These are phyloP conservation scores for Spialia ferax DNA, from an alignment of 2,888 invertebrate genomes.

Conservation along the genomic window DNA sequence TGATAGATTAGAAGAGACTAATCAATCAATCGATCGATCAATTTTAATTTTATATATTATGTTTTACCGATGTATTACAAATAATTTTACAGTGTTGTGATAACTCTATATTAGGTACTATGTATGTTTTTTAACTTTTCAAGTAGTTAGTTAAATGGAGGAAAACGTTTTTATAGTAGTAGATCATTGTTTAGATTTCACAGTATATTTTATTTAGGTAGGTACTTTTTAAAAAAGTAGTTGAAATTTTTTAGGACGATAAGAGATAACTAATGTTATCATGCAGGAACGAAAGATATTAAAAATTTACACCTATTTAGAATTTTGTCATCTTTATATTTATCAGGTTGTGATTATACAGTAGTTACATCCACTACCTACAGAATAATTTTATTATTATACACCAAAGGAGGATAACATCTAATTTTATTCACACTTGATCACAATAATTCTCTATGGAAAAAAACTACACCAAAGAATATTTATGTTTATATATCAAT, in stretches of 20 bases:
- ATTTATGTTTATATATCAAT: conserved; percentile 58
- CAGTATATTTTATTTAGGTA: not conserved
- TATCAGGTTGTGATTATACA: conserved; percentile 13
- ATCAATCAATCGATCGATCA: too few relatives aligned
- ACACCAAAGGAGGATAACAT: conserved; percentile 27
- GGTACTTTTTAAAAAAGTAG: not conserved
- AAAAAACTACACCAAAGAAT: conserved; percentile 82
- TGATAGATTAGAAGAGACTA: too few relatives aligned
- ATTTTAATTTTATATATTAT: too few relatives aligned
- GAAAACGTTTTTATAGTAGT: too few relatives aligned
- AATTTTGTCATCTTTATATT: not conserved
- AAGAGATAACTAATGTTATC: not conserved
- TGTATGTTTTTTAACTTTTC: too few relatives aligned
- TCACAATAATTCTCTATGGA: conserved; percentile 66
- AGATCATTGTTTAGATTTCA: not conserved
- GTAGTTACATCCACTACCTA: conserved; percentile 25
- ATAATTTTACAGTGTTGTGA: too few relatives aligned
- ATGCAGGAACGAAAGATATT: not conserved
- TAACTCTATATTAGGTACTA: too few relatives aligned
- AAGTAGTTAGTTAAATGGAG: too few relatives aligned
- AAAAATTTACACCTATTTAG: not conserved
- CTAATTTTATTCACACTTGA: conserved; percentile 43
- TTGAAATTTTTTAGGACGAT: not conserved
- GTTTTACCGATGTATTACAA: too few relatives aligned
- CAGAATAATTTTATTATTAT: conserved; percentile 13